These are phyloP conservation scores for Caenorhabditis sp. DNA, from an alignment of 2,888 invertebrate species.

Conservation along the genomic window DNA sequence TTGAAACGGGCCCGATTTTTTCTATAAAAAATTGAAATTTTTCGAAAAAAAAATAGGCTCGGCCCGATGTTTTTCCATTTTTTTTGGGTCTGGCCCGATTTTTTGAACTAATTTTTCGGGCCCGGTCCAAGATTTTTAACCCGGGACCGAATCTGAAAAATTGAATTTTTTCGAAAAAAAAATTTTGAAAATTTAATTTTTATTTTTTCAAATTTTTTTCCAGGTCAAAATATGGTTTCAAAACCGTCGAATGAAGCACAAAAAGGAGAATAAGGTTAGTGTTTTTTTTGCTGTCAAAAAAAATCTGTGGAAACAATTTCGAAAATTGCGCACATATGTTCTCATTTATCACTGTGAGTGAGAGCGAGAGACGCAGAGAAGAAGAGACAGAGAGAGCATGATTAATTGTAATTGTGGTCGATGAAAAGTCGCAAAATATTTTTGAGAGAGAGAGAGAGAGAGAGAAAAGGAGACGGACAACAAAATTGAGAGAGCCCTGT, in stretches of 20 bases:
- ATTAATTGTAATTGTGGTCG: slow-evolving; percentile 17
- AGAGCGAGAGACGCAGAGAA: background rate
- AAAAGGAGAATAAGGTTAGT: slow-evolving; percentile 74
- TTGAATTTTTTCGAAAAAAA: slow-evolving; percentile 73
- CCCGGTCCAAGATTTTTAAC: too few species aligned
- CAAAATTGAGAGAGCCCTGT: background rate
- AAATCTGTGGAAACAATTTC: background rate
- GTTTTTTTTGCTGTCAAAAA: too few species aligned
- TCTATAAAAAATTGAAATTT: too few species aligned
- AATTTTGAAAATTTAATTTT: too few species aligned
- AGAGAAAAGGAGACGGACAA: background rate
- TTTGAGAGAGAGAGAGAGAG: too few species aligned
- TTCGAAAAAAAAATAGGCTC: too few species aligned
- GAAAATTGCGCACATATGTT: slow-evolving; percentile 5
- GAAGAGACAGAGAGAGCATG: background rate
- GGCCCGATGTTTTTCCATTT: too few species aligned
- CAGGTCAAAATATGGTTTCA: slow-evolving; percentile 85
- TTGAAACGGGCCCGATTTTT: too few species aligned
- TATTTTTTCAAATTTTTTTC: too few species aligned
- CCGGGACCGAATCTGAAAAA: too few species aligned
- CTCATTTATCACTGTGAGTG: background rate
- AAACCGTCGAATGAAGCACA: slow-evolving; percentile 96
- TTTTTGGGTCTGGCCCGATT: too few species aligned
- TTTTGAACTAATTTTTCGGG: too few species aligned
- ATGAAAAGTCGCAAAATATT: slow-evolving; percentile 4